These are phyloP conservation scores for Dorcus parallelipipedus DNA, from an alignment of 2,888 invertebrate genomes.

Conservation along the genomic window DNA sequence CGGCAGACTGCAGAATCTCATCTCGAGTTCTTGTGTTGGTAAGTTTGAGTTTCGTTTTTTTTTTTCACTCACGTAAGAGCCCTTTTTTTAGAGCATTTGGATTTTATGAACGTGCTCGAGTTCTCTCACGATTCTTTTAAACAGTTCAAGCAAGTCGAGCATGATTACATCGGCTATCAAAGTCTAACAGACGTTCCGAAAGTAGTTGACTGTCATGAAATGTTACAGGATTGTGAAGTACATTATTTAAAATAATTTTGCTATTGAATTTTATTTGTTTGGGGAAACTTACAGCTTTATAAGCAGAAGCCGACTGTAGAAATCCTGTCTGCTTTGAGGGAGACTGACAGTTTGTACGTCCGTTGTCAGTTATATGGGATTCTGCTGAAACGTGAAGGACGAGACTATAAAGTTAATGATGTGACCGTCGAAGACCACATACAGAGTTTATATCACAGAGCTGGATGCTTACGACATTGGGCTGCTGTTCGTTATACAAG, in stretches of 20 bases:
- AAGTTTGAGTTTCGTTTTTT: constrained; percentile 28
- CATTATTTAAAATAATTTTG: constrained; percentile 40
- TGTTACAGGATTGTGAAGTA: constrained; percentile 47
- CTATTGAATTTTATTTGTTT: constrained; percentile 2
- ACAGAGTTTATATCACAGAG: constrained; percentile 71
- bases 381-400: constrained; percentile 76
- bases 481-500: constrained; percentile 93
- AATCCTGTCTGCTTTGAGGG: constrained; percentile 68
- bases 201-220: constrained; percentile 71
- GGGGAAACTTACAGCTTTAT: constrained; percentile 55
- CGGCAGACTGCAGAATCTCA: constrained; percentile 90
- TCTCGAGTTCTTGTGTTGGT: constrained; percentile 97
- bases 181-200: constrained; percentile 93
- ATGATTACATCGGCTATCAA: constrained; percentile 92
- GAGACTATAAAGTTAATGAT: constrained; percentile 67
- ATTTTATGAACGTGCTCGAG: constrained; percentile 87
- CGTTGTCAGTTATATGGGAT: constrained; percentile 83
- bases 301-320: constrained; percentile 67
- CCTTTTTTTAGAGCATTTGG: constrained; percentile 80
- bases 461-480: constrained; percentile 87
- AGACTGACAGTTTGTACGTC: constrained; percentile 70
- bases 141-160: constrained; percentile 85
- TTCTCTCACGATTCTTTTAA: constrained; percentile 68
- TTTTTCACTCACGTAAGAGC: not conserved
- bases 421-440: constrained; percentile 65